These are phyloP conservation scores for Drosophila anomalata DNA, from an alignment of 2,888 invertebrate species.

Conservation along the genomic window DNA sequence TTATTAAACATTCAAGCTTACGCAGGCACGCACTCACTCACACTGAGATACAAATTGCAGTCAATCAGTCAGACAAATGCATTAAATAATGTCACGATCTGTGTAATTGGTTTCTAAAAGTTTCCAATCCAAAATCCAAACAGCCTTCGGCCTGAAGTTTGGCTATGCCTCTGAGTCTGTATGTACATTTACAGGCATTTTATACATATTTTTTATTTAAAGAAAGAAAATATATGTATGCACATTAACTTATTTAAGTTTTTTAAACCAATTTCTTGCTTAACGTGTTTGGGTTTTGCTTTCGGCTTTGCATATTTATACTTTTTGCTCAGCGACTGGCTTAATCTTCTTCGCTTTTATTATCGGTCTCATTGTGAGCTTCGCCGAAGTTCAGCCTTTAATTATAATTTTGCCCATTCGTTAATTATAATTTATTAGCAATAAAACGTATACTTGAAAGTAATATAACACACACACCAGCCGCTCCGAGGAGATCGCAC, in stretches of 20 bases:
- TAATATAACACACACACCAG: slow-evolving; percentile 40
- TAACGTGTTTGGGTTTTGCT: slow-evolving; percentile 52
- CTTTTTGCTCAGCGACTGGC: slow-evolving; percentile 9
- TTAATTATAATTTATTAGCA: slow-evolving; percentile 63
- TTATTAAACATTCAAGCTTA: slow-evolving; percentile 52
- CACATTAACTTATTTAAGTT: slow-evolving; percentile 27
- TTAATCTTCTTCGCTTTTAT: slow-evolving; percentile 20
- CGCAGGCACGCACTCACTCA: slow-evolving; percentile 23
- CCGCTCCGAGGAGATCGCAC: slow-evolving; percentile 6
- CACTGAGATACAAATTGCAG: slow-evolving; percentile 21
- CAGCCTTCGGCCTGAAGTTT: slow-evolving; percentile 32
- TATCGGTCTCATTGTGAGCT: slow-evolving; percentile 21
- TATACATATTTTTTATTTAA: neutral
- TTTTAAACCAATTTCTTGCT: slow-evolving; percentile 53
- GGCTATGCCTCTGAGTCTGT: slow-evolving; percentile 2
- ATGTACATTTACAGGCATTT: slow-evolving; percentile 13
- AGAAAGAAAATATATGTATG: neutral
- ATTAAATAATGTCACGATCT: slow-evolving; percentile 39
- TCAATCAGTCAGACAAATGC: slow-evolving; percentile 23
- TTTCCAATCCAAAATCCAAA: slow-evolving; percentile 33
- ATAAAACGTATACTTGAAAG: slow-evolving; percentile 34
- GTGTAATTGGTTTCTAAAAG: slow-evolving; percentile 30
- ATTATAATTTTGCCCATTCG: slow-evolving; percentile 39
- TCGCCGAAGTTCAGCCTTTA: slow-evolving; percentile 20
- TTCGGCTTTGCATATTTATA: slow-evolving; percentile 5